phyloP scores from a whole-genome alignment of 2,888 invertebrate species.

The Pseudeuparius sepicola region DNA sequence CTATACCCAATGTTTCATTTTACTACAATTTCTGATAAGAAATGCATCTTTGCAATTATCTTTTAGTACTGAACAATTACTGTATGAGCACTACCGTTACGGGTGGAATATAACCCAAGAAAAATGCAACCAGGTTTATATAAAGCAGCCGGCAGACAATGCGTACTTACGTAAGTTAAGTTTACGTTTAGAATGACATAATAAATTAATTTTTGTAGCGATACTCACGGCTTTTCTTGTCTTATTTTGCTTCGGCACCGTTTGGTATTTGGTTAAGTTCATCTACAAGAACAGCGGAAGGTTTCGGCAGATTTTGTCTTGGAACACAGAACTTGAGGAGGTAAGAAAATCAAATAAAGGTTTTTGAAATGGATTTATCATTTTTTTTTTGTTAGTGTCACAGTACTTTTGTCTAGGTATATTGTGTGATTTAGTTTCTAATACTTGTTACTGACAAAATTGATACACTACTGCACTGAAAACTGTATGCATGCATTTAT shows the following conservation, averaged over 20 bases:
- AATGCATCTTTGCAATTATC: too few relatives aligned
- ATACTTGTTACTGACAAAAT: too few relatives aligned
- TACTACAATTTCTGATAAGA: too few relatives aligned
- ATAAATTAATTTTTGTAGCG: conserved; percentile 30
- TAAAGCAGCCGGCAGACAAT: conserved; percentile 38
- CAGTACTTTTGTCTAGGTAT: too few relatives aligned
- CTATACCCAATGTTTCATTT: too few relatives aligned
- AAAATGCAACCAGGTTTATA: conserved; percentile 31
- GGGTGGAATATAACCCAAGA: conserved; percentile 37
- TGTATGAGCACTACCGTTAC: conserved; percentile 38
- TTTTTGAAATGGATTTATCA: too few relatives aligned
- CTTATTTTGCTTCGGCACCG: conserved; percentile 38
- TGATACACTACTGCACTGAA: too few relatives aligned
- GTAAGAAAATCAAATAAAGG: conserved; percentile 28
- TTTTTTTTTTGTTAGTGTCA: too few relatives aligned
- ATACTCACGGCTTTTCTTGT: conserved; percentile 39
- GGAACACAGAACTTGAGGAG: conserved; percentile 33
- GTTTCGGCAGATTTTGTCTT: conserved; percentile 26
- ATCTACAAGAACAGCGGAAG: conserved; percentile 36
- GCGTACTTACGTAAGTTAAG: conserved; percentile 38
- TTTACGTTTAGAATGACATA: background rate
- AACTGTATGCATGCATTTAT: too few relatives aligned
- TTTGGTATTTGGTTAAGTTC: conserved; percentile 41
- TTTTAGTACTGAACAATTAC: conserved; percentile 32
- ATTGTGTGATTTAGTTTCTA: too few relatives aligned